Conservation (phyloP, 2,113 vertebrate genomes). For the Paramormyrops kingsleyae region DNA sequence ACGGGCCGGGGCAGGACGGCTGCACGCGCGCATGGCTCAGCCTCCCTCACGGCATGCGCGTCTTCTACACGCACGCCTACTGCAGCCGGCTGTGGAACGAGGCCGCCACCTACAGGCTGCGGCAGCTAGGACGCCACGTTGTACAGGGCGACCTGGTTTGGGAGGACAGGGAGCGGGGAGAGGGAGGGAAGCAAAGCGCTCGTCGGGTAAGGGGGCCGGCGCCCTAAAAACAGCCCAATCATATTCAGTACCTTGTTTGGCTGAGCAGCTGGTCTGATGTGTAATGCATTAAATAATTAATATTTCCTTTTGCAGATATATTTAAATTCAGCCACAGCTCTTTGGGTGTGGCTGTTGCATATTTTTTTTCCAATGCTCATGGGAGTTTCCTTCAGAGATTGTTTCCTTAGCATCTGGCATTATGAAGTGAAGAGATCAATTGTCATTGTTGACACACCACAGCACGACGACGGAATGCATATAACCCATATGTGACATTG, state of each 20-base stretch:
- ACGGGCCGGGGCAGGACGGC: slow-evolving; percentile 70
- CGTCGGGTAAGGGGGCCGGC: slow-evolving; percentile 49
- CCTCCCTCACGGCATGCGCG: slow-evolving; percentile 80
- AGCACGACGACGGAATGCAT: too few relatives aligned
- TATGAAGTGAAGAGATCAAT: not conserved
- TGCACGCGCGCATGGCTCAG: slow-evolving; percentile 78
- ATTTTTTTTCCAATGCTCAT: not conserved
- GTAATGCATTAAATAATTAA: too few relatives aligned
- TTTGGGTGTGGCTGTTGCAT: not conserved
- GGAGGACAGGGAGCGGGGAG: slow-evolving; percentile 32
- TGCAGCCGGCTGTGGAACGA: slow-evolving; percentile 92
- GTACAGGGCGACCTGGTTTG: slow-evolving; percentile 80
- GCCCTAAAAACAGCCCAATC: not conserved
- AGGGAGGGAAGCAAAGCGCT: slow-evolving; percentile 29
- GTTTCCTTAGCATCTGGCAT: not conserved
- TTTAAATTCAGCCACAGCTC: not conserved
- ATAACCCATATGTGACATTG: too few relatives aligned
- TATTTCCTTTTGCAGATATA: too few relatives aligned
- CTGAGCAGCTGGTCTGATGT: not conserved
- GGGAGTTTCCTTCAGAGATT: not conserved
- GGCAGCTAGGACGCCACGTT: slow-evolving; percentile 61
- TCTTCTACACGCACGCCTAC: slow-evolving; percentile 89
- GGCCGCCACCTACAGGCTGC: slow-evolving; percentile 70
- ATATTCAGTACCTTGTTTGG: not conserved
- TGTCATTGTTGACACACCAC: too few relatives aligned